Percentiles rank a stretch among this genome's conserved stretches.
Evolutionary conservation across 2,113 vertebrate species (phyloP).

Genomic region (Ammodytes dubius): DNA sequence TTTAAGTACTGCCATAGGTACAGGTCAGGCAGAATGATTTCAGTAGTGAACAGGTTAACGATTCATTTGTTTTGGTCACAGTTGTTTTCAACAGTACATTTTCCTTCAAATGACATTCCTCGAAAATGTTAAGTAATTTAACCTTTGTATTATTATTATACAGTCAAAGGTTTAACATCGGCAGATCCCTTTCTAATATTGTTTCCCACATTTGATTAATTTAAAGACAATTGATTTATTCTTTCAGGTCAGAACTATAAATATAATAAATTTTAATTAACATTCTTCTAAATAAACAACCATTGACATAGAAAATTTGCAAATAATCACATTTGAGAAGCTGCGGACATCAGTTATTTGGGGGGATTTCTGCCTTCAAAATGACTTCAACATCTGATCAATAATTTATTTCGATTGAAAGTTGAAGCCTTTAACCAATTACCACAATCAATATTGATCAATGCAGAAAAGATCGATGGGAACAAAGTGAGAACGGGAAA

Average conservation of each 20-base stretch:
- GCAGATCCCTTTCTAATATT: too few relatives aligned
- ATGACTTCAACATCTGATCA: background rate
- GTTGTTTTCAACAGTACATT: too few relatives aligned
- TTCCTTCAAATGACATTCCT: too few relatives aligned
- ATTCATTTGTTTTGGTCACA: too few relatives aligned
- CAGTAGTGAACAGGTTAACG: too few relatives aligned
- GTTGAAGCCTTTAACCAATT: background rate
- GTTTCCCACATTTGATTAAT: too few relatives aligned
- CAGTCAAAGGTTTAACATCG: too few relatives aligned
- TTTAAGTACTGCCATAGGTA: background rate
- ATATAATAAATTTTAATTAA: too few relatives aligned
- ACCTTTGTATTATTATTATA: too few relatives aligned
- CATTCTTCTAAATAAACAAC: too few relatives aligned
- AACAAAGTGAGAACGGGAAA: background rate
- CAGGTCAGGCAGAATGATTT: background rate
- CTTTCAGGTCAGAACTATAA: too few relatives aligned
- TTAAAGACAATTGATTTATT: background rate
- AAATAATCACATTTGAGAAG: background rate
- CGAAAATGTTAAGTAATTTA: too few relatives aligned
- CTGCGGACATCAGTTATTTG: background rate
- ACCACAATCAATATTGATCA: background rate
- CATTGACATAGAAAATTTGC: background rate
- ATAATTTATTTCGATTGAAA: background rate
- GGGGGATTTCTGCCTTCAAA: background rate
- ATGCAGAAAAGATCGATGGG: background rate